Base-by-base conservation (phyloP, 2,888 invertebrate species). In the Callosobruchus maculatus region DNA sequence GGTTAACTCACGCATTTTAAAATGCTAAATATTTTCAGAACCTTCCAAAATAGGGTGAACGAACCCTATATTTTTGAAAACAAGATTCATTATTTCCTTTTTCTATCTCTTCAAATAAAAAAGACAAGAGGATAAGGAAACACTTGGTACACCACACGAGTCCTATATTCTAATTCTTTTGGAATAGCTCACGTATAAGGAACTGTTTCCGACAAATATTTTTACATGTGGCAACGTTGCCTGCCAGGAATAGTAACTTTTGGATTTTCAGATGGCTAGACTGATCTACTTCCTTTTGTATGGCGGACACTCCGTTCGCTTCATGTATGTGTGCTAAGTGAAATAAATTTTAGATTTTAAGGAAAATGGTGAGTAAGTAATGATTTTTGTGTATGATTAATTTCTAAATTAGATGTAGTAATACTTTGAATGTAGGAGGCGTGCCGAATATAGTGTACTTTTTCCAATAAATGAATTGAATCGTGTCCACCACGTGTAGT, bases 271-370 rank as follows among this genome's bases (percentile, higher is more conserved):
- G 18, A 49, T 49, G 68, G 68, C 22, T 2, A 21, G 3, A 68
- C 21, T 68, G 66, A 74, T 3, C 18, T 30, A 76, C 82, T 84
- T 86, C 84, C 85, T 85, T 85, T 86, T 85, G 74, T 78, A 86
- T 86, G 87, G 86, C 85, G 86, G 84, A 86, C 85, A 78, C 81
- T 75, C 80, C 76, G 84, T 84, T 84, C 85, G 85, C 84, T 84
- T 81, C 81, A 81, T 82, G 84, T 85, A 81, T 82, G 80, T 75
- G 79, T 75, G 76, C 76, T 76, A 79, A 76, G 77, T 72, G 71
- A 78, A 79, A 79, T 78, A 81, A 80, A 74, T 76, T 81, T 77
- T 78, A 80, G 77, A 73, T 74, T 75, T 77, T 78, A 77, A 77
- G 73, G 75, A 84, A 81, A 83, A 86, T 86, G 86, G 86, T 86